Base-by-base conservation (phyloP, 2,888 invertebrate species). In the Heliconius charithonia region DNA sequence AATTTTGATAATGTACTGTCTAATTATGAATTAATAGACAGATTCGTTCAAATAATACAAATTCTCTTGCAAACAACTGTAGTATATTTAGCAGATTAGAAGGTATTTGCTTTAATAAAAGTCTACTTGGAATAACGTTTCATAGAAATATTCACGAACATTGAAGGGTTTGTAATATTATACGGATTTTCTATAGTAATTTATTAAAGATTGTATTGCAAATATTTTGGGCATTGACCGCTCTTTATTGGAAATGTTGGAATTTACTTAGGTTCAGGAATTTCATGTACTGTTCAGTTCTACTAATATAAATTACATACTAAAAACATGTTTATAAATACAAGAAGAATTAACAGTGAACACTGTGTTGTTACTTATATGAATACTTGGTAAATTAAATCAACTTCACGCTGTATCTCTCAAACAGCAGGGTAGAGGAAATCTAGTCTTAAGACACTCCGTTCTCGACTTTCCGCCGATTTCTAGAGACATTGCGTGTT, bases 31-130 rank as follows among this genome's bases (percentile, higher is more conserved):
- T 10, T 32, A 59, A 72, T 32, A n/a, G 62, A 51, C 27, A 69
- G 59, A 59, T 13, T 75, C 27, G 27, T 65, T 41, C 4, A 45
- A 45, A 62, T 73, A 59, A 73, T 73, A 73, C 13, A 73, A 70
- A 71, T 71, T 56, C 71, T 56, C 51, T 71, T 29, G 51, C 51
- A 71, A 71, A 71, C 71, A 71, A 29, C n/a, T 56, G 29, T 56
- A 71, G 56, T 71, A 71, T 71, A 71, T 71, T 56, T 56, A 56
- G 56, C 56, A 71, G 51, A 71, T 29, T 71, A 56, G 51, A 29
- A 71, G 56, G 71, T 22, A 56, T 56, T 71, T 71, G 56, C n/a
- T 71, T 56, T 71, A 71, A 71, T 71, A 71, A 71, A 71, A 56
- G 71, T 71, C 70, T 70, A 70, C 70, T 70, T 51, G 12, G 29